These are phyloP conservation scores for Melanostoma scalare DNA, from an alignment of 2,888 invertebrate species.

Conservation along the genomic window DNA sequence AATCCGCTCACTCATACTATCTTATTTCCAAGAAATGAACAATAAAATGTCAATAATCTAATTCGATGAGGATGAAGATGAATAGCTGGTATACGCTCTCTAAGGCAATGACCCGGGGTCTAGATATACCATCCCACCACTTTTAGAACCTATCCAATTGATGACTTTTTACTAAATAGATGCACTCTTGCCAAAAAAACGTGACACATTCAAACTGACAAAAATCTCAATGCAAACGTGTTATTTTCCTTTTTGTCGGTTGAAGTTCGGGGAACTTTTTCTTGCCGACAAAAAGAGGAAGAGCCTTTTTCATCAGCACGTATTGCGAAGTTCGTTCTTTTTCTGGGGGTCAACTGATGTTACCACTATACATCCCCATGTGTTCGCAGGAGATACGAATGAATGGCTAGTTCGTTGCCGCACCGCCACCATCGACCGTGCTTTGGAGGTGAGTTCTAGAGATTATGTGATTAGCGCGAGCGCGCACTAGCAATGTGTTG, in stretches of 20 bases:
- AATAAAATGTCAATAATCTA: too few relatives aligned
- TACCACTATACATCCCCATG: constrained; percentile 34
- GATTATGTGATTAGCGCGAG: constrained; percentile 69
- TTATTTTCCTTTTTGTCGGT: neutral
- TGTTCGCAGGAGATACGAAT: constrained; percentile 52
- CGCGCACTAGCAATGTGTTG: constrained; percentile 21
- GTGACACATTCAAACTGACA: constrained; percentile 66
- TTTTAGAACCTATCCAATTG: constrained; percentile 23
- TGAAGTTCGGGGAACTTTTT: constrained; percentile 32
- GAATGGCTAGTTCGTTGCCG: constrained; percentile 34
- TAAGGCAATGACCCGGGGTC: constrained; percentile 8
- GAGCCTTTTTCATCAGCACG: constrained; percentile 62
- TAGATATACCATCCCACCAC: constrained; percentile 3
- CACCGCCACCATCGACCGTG: constrained; percentile 47
- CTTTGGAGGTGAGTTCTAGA: constrained; percentile 58
- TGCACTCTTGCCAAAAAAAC: constrained; percentile 62
- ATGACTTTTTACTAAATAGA: constrained; percentile 67
- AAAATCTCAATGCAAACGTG: constrained; percentile 52
- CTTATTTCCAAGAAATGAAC: too few relatives aligned
- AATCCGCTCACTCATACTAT: too few relatives aligned
- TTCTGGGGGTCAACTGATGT: constrained; percentile 66
- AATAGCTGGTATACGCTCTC: neutral
- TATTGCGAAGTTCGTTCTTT: constrained; percentile 46
- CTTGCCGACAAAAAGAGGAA: constrained; percentile 61
- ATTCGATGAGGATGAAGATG: constrained; percentile 7